These are phyloP conservation scores for Coelopa pilipes DNA, from an alignment of 2,888 invertebrate genomes.

Conservation along the genomic window DNA sequence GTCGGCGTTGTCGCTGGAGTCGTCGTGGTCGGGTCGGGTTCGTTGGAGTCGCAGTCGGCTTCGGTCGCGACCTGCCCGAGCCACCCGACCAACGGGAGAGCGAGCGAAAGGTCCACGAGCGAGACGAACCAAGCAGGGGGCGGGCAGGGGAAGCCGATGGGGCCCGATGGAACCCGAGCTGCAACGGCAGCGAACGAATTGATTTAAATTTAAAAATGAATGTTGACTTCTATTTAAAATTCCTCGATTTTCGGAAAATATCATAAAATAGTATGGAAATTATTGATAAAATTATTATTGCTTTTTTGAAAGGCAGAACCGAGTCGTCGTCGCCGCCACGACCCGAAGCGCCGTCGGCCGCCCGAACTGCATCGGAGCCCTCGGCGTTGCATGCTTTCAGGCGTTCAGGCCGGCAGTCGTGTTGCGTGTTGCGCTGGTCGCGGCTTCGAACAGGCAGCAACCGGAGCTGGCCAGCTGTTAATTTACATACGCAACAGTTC, in stretches of 20 bases:
- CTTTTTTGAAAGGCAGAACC: not conserved
- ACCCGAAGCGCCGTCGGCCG: too few species aligned
- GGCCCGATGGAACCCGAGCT: too few species aligned
- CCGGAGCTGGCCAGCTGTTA: not conserved
- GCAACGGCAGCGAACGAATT: too few species aligned
- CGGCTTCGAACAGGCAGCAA: not conserved
- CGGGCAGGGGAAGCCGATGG: too few species aligned
- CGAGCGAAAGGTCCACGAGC: constrained; percentile 21
- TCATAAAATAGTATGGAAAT: too few species aligned
- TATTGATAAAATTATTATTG: too few species aligned
- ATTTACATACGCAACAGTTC: not conserved
- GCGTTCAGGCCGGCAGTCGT: not conserved
- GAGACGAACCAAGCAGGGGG: not conserved
- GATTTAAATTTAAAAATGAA: too few species aligned
- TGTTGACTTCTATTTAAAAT: too few species aligned
- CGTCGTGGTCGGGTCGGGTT: not conserved
- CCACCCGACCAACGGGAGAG: constrained; percentile 41
- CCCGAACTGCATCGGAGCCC: not conserved
- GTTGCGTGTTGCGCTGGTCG: not conserved
- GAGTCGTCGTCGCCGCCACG: too few species aligned
- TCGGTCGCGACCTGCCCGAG: constrained; percentile 41
- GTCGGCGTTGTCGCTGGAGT: constrained; percentile 43
- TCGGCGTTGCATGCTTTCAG: not conserved
- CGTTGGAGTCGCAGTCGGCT: constrained; percentile 29
- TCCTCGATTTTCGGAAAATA: too few species aligned